Percentiles rank a stretch among this genome's conserved stretches.
Conservation (phyloP, 1,140 invertebrate genomes). For the Sitobion miscanthi region DNA sequence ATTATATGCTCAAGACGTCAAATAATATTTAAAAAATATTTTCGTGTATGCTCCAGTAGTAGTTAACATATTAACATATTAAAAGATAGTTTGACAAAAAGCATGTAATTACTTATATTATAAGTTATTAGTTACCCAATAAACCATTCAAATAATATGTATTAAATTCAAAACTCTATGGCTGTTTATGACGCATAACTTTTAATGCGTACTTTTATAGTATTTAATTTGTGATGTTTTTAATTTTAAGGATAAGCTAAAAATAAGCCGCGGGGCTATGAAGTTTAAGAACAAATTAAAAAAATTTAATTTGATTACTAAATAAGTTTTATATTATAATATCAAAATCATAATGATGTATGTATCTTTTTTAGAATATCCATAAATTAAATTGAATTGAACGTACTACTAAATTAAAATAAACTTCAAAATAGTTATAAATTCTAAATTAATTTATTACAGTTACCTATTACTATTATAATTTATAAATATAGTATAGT, state of each 20-base stretch:
- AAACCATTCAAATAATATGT: neutral
- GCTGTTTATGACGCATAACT: neutral
- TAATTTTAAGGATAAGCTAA: no score
- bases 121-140: neutral
- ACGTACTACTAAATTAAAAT: neutral
- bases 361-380: neutral
- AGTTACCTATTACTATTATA: neutral
- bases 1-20: neutral
- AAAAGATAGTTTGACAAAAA: neutral
- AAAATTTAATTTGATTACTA: neutral
- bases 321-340: neutral
- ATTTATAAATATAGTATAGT: neutral
- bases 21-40: neutral
- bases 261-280: no score
- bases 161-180: neutral
- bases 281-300: no score
- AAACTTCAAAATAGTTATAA: neutral
- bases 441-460: neutral
- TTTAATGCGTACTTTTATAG: neutral
- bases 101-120: neutral
- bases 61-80: neutral
- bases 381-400: neutral
- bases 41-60: neutral
- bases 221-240: neutral
- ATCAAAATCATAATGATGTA: neutral